Conservation (phyloP, 2,888 invertebrate genomes). For the Orthosia gracilis region DNA sequence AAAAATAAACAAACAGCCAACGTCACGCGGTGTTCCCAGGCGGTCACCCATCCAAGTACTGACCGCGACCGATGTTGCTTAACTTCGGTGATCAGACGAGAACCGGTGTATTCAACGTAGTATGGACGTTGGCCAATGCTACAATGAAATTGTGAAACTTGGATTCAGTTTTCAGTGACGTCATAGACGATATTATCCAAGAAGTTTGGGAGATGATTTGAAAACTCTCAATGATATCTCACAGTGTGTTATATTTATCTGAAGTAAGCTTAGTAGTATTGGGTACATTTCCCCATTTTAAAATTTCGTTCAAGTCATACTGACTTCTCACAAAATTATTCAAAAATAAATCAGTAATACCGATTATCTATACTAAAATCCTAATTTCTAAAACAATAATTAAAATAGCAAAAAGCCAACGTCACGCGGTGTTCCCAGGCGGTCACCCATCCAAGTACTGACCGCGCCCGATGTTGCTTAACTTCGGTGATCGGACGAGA, state of each 20-base stretch:
- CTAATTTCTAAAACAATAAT: not conserved
- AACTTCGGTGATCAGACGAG: constrained; percentile 90
- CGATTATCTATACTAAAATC: not conserved
- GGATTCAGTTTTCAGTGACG: too few species aligned
- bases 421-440: constrained; percentile 83
- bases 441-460: constrained; percentile 87
- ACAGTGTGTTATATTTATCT: not conserved
- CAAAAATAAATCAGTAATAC: too few species aligned
- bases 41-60: constrained; percentile 87
- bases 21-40: constrained; percentile 83
- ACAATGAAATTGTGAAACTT: too few species aligned
- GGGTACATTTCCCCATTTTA: not conserved
- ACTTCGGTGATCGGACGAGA: constrained; percentile 90
- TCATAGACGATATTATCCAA: not conserved
- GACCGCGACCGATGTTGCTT: constrained; percentile 88
- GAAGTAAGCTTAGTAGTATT: not conserved
- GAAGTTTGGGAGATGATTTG: too few species aligned
- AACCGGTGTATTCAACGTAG: constrained; percentile 87
- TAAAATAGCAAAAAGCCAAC: constrained; percentile 74
- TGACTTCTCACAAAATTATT: not conserved
- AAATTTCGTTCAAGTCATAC: not conserved
- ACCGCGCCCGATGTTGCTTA: constrained; percentile 88
- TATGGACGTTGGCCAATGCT: constrained; percentile 79
- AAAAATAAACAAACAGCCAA: constrained; percentile 73
- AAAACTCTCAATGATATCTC: not conserved